phyloP scores from a whole-genome alignment of 2,113 vertebrate genomes.

The Cariama cristata region DNA sequence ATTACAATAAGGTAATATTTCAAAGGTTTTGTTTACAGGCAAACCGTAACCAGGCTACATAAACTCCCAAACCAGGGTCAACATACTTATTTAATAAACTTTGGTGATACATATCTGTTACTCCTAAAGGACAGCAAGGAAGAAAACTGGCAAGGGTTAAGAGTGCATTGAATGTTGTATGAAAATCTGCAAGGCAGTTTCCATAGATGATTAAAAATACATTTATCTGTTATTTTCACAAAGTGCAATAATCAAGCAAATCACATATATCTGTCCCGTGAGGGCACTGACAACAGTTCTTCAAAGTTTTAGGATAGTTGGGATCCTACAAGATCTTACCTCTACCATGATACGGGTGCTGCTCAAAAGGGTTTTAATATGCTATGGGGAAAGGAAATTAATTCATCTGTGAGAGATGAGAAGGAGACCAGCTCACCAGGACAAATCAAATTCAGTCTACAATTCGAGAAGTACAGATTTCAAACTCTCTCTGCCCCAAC shows the following conservation, averaged over 20 bases:
- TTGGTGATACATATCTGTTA: background rate
- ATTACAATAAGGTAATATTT: background rate
- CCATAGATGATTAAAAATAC: background rate
- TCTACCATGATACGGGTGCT: background rate
- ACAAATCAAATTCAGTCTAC: background rate
- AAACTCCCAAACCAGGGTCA: background rate
- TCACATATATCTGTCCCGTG: background rate
- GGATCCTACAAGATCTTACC: background rate
- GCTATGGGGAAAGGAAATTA: background rate
- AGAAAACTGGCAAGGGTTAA: background rate
- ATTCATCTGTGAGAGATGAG: background rate
- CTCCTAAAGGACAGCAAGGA: background rate
- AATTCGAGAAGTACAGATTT: background rate
- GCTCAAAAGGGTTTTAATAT: background rate
- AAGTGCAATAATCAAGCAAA: background rate
- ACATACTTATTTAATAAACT: background rate
- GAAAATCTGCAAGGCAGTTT: background rate
- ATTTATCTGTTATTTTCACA: background rate
- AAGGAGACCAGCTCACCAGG: background rate
- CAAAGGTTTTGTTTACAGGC: constrained; percentile 37
- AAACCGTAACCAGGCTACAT: background rate
- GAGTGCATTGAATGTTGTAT: background rate
- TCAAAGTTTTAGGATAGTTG: background rate
- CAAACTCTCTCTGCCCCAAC: background rate
- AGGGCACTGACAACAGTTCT: background rate